A percentile compares a stretch with the other conserved stretches of the same genome.
These are phyloP conservation scores for Idaea dimidiata DNA, from an alignment of 2,888 invertebrate species.

Conservation along the genomic window DNA sequence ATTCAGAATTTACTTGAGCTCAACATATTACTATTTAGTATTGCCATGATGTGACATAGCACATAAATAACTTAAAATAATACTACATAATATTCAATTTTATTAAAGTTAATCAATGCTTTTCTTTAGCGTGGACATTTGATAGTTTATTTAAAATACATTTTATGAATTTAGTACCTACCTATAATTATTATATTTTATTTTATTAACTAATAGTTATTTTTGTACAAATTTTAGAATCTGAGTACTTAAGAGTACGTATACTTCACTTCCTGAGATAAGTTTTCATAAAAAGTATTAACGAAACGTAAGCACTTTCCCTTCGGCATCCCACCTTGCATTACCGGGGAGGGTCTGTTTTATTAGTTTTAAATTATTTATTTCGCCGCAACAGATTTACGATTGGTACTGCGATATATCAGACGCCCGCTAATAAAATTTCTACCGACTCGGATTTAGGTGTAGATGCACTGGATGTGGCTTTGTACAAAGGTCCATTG, in stretches of 20 bases:
- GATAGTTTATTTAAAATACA: no score
- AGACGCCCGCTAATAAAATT: slow-evolving; percentile 74
- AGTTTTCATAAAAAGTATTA: slow-evolving; percentile 6
- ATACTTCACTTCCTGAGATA: background rate
- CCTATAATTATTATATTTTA: no score
- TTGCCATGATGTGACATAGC: background rate
- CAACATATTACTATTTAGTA: background rate
- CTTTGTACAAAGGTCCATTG: background rate
- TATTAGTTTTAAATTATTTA: slow-evolving; percentile 81
- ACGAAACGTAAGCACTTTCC: slow-evolving; percentile 13
- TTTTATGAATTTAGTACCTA: no score
- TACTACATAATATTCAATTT: no score
- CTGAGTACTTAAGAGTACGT: background rate
- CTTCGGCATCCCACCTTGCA: slow-evolving; percentile 27
- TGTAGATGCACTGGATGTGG: slow-evolving; percentile 18
- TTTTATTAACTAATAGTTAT: no score
- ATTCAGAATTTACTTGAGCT: background rate
- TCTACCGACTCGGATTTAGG: slow-evolving; percentile 36
- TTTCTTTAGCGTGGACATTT: no score
- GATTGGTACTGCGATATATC: slow-evolving; percentile 74
- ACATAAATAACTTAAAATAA: background rate
- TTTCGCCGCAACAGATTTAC: slow-evolving; percentile 76
- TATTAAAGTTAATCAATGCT: no score
- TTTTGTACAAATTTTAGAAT: background rate
- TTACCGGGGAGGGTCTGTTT: slow-evolving; percentile 48